Evolutionary conservation across 2,797 vertebrate genomes (phyloP).

Genomic region (Jordanella pulchra): DNA sequence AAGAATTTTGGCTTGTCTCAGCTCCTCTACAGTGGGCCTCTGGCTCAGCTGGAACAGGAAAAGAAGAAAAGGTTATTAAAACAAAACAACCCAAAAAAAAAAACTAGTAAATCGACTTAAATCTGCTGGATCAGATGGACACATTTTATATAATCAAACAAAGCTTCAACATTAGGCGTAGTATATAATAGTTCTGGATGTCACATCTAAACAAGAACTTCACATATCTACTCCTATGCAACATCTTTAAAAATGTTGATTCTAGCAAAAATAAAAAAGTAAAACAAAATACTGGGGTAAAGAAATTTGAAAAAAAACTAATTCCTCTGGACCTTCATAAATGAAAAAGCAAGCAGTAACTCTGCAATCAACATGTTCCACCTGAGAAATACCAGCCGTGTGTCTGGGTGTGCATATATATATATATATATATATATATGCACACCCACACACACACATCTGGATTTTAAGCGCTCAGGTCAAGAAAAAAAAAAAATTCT

Average conservation of each 20-base stretch:
- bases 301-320: neutral
- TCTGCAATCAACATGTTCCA: neutral
- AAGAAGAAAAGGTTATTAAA: conserved; percentile 5
- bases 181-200: neutral
- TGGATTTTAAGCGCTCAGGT: neutral
- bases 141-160: conserved; percentile 13
- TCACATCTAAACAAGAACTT: neutral
- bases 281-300: neutral
- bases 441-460: no score
- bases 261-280: no score
- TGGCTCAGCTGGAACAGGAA: conserved; percentile 87
- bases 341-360: neutral
- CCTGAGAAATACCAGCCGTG: neutral
- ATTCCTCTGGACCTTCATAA: neutral
- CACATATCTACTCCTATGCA: conserved; percentile 3
- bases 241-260: neutral
- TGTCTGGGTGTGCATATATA: neutral
- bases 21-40: conserved; percentile 95
- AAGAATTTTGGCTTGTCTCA: conserved; percentile 95
- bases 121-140: neutral
- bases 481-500: neutral
- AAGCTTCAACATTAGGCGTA: neutral
- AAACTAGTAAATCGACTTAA: neutral
- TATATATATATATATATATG: no score
- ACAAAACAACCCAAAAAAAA: no score